phyloP scores from a whole-genome alignment of 2,113 vertebrate genomes.

The Numida meleagris region DNA sequence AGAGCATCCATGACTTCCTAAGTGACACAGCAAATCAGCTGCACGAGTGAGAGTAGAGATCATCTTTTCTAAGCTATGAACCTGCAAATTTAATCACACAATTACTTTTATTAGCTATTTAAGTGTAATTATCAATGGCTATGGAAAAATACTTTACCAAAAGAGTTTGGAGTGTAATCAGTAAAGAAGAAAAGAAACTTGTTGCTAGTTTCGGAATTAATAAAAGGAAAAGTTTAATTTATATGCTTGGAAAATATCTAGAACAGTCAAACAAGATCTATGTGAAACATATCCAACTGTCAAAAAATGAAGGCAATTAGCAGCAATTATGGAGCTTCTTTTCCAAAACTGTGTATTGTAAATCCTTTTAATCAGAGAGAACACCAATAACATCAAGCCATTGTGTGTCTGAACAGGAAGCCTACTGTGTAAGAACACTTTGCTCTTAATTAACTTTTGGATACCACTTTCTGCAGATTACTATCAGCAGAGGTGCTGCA shows the following conservation, averaged over 20 bases:
- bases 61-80: neutral
- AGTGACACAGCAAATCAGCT: neutral
- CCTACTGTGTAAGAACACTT: constrained; percentile 14
- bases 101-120: constrained; percentile 42
- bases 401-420: constrained; percentile 62
- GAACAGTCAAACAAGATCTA: constrained; percentile 22
- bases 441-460: constrained; percentile 50
- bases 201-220: constrained; percentile 26
- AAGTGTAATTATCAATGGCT: constrained; percentile 23
- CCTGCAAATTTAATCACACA: neutral
- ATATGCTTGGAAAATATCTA: constrained; percentile 46
- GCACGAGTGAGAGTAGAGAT: neutral
- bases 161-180: neutral
- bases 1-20: neutral
- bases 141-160: neutral
- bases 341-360: constrained; percentile 57
- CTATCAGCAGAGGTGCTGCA: constrained; percentile 4
- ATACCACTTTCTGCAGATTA: constrained; percentile 47
- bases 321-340: constrained; percentile 63
- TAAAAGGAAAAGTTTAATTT: constrained; percentile 57
- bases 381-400: constrained; percentile 37
- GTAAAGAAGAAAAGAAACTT: constrained; percentile 14
- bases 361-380: constrained; percentile 56
- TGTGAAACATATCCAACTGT: constrained; percentile 56
- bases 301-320: constrained; percentile 68